Base-by-base conservation (phyloP, 2,113 vertebrate species). In the Elanoides forficatus region DNA sequence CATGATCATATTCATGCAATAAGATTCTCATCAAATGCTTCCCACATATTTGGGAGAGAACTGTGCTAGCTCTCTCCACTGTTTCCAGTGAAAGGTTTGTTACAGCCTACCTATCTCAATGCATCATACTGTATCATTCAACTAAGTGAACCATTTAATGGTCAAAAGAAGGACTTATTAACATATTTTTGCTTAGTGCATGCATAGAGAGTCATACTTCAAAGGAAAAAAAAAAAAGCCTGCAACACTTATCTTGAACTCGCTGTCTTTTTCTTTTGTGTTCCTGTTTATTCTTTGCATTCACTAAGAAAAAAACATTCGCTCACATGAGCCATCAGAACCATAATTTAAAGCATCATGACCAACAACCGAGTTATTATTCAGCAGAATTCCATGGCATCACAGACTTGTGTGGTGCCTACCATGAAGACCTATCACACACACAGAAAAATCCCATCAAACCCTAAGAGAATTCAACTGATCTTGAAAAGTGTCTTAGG, bases 291-390 rank as follows among this genome's bases (percentile, higher is more conserved):
- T 36, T 32, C 25, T 92, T 89, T 53, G 19, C 12, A 43, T 40
- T 53, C 30, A 43, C 14, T 9, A 67, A 50, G 14, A 27, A 72
- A 62, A 71, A 43, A 38, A 25, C 6, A 3, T 29, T 36, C 81
- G 30, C 11, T 62, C 58, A 53, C 1, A 0, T 13, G 3, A 93
- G 17, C 32, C 4, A 0, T 40, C 55, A 74, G 7, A 65, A 53
- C 15, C 7, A 9, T 9, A 68, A 52, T 22, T 52, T 52, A 90
- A 67, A 86, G 56, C 70, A 80, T 25, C 10, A 19, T 11, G 25
- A 82, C 19, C 25, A 82, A 36, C 21, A 80, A 52, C 6, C 3
- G 34, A 19, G 27, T 86, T n/a, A 88, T 45, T 60, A 70, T 29
- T 62, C 40, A 80, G 14, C 7, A 90, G 34, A 95, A 79, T 58